Percentiles rank a stretch among this genome's conserved stretches.
Conservation (phyloP, 2,888 invertebrate genomes). For the Argyra leucocephala region DNA sequence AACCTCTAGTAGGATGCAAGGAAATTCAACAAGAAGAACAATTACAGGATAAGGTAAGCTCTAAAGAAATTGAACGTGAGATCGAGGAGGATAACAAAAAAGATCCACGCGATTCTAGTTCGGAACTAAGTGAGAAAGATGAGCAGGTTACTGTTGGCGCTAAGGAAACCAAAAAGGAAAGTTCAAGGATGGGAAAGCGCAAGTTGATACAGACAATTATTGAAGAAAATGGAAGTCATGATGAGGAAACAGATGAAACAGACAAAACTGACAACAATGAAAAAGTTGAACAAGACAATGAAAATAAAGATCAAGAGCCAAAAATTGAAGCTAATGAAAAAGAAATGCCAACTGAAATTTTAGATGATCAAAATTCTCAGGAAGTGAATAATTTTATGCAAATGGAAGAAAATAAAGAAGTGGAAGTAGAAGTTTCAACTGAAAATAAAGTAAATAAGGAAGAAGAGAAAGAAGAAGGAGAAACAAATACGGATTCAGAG, state of each 20-base stretch:
- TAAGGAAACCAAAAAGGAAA: neutral
- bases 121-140: slow-evolving; percentile 16
- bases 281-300: slow-evolving; percentile 17
- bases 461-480: slow-evolving; percentile 28
- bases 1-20: slow-evolving; percentile 10
- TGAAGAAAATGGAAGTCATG: slow-evolving; percentile 23
- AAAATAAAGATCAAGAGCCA: slow-evolving; percentile 8
- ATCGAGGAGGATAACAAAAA: slow-evolving; percentile 22
- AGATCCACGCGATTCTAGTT: slow-evolving; percentile 21
- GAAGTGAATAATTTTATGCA: too few relatives aligned
- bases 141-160: neutral
- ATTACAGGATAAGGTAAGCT: slow-evolving; percentile 30
- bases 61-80: slow-evolving; percentile 21
- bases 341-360: slow-evolving; percentile 11
- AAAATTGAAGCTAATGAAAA: slow-evolving; percentile 18
- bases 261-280: neutral
- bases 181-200: neutral
- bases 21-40: slow-evolving; percentile 20
- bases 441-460: slow-evolving; percentile 15
- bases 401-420: slow-evolving; percentile 7
- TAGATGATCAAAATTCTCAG: too few relatives aligned
- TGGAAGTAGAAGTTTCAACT: too few relatives aligned
- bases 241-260: slow-evolving; percentile 7
- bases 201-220: slow-evolving; percentile 28
- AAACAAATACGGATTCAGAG: slow-evolving; percentile 21